These are phyloP conservation scores for Suillia variegata DNA, from an alignment of 2,888 invertebrate genomes.

Conservation along the genomic window DNA sequence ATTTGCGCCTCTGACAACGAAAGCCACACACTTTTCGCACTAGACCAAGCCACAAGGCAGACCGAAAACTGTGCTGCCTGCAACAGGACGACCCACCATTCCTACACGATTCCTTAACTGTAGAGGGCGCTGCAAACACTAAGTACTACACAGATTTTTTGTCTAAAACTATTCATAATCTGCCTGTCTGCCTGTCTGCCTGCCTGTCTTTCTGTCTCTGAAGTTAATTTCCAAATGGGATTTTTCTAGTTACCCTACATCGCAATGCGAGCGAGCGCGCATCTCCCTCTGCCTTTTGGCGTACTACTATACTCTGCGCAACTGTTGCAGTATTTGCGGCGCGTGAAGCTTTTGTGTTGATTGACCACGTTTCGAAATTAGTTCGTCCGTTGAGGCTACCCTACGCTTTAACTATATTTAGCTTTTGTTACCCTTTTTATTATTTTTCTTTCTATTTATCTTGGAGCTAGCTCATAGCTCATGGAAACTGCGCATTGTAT, in stretches of 20 bases:
- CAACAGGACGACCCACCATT: conserved; percentile 10
- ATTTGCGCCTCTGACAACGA: conserved; percentile 43
- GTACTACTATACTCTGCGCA: conserved; percentile 17
- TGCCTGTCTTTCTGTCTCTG: conserved; percentile 21
- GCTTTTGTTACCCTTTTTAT: background rate
- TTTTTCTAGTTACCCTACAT: conserved; percentile 29
- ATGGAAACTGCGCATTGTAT: too few species aligned
- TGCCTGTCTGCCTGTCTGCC: background rate
- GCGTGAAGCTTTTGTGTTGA: conserved; percentile 31
- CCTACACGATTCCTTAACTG: conserved; percentile 13
- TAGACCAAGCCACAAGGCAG: too few species aligned
- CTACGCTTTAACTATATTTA: conserved; percentile 7
- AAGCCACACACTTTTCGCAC: conserved; percentile 5
- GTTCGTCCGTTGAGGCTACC: conserved; percentile 27
- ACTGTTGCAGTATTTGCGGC: conserved; percentile 3
- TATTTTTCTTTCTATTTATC: background rate
- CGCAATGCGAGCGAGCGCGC: background rate
- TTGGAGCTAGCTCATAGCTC: background rate
- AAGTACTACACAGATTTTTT: conserved; percentile 46
- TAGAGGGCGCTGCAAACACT: conserved; percentile 31
- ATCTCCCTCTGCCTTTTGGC: conserved; percentile 32
- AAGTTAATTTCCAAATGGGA: conserved; percentile 54
- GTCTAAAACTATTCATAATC: background rate
- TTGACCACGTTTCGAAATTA: conserved; percentile 54
- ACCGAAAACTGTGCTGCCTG: too few species aligned